Conservation (phyloP, 1,140 invertebrate species). For the Scaptomyza montana region DNA sequence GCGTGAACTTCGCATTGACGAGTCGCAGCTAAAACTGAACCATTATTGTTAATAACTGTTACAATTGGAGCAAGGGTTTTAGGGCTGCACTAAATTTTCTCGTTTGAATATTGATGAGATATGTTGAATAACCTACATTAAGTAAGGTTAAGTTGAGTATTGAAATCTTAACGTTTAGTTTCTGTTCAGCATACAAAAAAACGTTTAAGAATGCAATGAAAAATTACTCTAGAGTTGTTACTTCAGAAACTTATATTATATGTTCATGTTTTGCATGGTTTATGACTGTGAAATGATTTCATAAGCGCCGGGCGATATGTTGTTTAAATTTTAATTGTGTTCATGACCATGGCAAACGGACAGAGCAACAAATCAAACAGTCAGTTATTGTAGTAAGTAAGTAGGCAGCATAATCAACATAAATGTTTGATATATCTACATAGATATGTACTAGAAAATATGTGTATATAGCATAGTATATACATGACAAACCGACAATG, state of each 20-base stretch:
- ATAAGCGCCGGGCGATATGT: constrained; percentile 26
- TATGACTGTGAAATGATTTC: constrained; percentile 26
- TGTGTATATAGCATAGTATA: constrained; percentile 16
- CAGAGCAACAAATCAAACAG: constrained; percentile 45
- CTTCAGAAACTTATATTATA: no score
- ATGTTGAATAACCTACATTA: not conserved
- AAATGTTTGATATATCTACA: constrained; percentile 55
- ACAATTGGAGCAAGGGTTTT: constrained; percentile 29
- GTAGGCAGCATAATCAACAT: constrained; percentile 64
- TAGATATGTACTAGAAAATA: not conserved
- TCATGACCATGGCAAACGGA: constrained; percentile 68
- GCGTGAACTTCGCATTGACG: constrained; percentile 62
- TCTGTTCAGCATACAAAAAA: no score
- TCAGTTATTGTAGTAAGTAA: constrained; percentile 1
- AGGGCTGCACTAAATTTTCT: not conserved
- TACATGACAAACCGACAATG: constrained; percentile 38
- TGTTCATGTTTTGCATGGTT: not conserved
- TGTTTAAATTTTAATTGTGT: constrained; percentile 65
- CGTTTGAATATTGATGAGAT: no score
- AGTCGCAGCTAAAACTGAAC: constrained; percentile 54
- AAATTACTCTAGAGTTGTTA: no score
- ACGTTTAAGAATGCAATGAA: no score
- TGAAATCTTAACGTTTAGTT: no score
- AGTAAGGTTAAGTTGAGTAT: no score
- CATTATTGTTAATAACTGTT: constrained; percentile 55